A percentile compares a stretch with the other conserved stretches of the same genome.
Evolutionary conservation across 2,797 vertebrate genomes (phyloP).

Genomic region (Pteronotus mesoamericanus): DNA sequence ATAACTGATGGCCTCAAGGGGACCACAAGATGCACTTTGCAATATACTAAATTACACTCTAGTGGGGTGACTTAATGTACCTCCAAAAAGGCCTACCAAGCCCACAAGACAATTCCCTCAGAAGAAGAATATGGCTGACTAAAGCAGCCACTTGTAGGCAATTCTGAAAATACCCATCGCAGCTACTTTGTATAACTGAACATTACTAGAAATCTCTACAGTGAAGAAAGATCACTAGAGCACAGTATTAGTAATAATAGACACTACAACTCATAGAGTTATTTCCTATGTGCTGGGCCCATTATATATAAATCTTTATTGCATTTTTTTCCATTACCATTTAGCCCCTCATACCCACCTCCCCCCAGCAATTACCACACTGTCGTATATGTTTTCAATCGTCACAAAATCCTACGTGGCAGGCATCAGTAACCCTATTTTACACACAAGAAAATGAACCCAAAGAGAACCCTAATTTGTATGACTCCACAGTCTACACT

Average conservation of each 20-base stretch:
- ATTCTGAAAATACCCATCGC: slow-evolving; percentile 23
- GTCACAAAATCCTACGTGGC: not conserved
- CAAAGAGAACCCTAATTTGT: not conserved
- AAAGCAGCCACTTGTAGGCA: slow-evolving; percentile 1
- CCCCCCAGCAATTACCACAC: not conserved
- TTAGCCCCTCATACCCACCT: not conserved
- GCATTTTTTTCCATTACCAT: not conserved
- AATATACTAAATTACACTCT: not conserved
- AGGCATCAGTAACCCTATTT: not conserved
- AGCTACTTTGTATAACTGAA: not conserved
- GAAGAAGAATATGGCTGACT: not conserved
- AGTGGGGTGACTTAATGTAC: not conserved
- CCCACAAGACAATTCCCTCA: not conserved
- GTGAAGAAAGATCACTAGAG: not conserved
- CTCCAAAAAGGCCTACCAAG: not conserved
- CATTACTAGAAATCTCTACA: not conserved
- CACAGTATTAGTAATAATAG: not conserved
- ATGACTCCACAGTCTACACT: not conserved
- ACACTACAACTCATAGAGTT: not conserved
- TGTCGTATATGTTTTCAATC: not conserved
- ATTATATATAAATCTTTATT: not conserved
- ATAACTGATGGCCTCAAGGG: not conserved
- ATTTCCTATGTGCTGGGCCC: not conserved
- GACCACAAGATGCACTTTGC: not conserved
- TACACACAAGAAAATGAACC: not conserved